Conservation (phyloP, 92 coral and sea anemone genomes). For the Chrysogorgia sp. region DNA sequence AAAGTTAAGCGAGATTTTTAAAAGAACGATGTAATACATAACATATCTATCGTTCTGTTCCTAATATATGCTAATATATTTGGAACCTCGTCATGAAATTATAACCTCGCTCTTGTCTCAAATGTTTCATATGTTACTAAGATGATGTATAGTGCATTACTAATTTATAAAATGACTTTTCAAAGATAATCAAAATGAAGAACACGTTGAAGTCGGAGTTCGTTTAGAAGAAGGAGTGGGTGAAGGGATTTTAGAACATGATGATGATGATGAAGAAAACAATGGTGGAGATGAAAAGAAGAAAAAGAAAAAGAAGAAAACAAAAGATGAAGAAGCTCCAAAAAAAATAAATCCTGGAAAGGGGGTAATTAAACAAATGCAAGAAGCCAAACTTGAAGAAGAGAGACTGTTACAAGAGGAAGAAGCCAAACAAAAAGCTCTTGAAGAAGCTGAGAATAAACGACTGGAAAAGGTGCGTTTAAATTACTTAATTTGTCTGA, state of each 20-base stretch:
- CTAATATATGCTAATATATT: too few relatives aligned
- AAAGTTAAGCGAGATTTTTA: too few relatives aligned
- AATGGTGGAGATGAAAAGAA: slow-evolving; percentile 79
- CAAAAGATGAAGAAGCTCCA: slow-evolving; percentile 81
- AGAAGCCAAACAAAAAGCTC: slow-evolving; percentile 73
- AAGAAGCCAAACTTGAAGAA: slow-evolving; percentile 80
- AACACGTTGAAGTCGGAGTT: not conserved
- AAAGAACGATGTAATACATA: too few relatives aligned
- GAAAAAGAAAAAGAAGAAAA: slow-evolving; percentile 90
- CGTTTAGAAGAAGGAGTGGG: slow-evolving; percentile 12
- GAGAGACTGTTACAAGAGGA: slow-evolving; percentile 78
- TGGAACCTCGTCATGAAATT: too few relatives aligned
- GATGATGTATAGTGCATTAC: too few relatives aligned
- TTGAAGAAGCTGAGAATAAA: slow-evolving; percentile 91
- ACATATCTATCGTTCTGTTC: too few relatives aligned
- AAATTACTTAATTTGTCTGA: not conserved
- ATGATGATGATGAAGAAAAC: slow-evolving; percentile 70
- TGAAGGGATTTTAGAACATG: slow-evolving; percentile 54
- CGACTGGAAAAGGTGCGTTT: slow-evolving; percentile 83
- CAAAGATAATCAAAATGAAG: not conserved
- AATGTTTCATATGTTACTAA: too few relatives aligned
- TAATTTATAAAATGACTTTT: not conserved
- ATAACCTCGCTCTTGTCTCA: too few relatives aligned
- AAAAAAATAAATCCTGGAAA: slow-evolving; percentile 86
- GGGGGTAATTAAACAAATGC: slow-evolving; percentile 97